Conservation (phyloP, 2,113 vertebrate species). For the Cairina moschata region DNA sequence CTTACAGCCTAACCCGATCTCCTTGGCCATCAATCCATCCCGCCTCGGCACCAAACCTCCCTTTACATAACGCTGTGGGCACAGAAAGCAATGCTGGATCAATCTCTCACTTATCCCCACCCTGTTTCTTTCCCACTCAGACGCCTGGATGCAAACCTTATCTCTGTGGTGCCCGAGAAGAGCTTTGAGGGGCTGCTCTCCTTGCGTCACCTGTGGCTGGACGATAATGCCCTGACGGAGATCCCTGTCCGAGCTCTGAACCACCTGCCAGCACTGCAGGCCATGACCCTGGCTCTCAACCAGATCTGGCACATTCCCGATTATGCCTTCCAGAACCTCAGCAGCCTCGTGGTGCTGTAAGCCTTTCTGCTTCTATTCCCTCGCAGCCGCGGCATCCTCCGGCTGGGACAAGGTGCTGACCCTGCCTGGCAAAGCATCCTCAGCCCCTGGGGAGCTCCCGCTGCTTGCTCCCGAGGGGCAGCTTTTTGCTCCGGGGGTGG, state of each 20-base stretch:
- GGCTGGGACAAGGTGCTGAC: neutral
- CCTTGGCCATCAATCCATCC: neutral
- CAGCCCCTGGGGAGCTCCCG: neutral
- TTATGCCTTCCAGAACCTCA: slow-evolving; percentile 92
- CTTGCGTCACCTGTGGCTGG: slow-evolving; percentile 94
- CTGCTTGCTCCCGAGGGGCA: neutral
- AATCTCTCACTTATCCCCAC: neutral
- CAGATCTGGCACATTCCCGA: slow-evolving; percentile 90
- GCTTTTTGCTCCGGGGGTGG: neutral
- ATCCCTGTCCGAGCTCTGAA: slow-evolving; percentile 89
- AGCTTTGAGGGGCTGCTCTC: slow-evolving; percentile 88
- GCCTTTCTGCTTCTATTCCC: slow-evolving; percentile 30
- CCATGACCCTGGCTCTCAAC: slow-evolving; percentile 97
- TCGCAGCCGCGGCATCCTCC: rapidly evolving
- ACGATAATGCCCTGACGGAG: slow-evolving; percentile 91
- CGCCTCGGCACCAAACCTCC: neutral
- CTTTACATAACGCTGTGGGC: neutral
- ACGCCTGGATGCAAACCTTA: slow-evolving; percentile 94
- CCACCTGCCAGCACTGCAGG: slow-evolving; percentile 88
- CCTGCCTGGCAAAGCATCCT: neutral
- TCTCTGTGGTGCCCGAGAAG: slow-evolving; percentile 87
- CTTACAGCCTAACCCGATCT: neutral
- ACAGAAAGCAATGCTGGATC: neutral
- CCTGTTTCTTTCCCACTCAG: slow-evolving; percentile 74
- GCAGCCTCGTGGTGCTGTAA: slow-evolving; percentile 94